Evolutionary conservation across 2,113 vertebrate species (phyloP).

Genomic region (Ciconia boyciana): DNA sequence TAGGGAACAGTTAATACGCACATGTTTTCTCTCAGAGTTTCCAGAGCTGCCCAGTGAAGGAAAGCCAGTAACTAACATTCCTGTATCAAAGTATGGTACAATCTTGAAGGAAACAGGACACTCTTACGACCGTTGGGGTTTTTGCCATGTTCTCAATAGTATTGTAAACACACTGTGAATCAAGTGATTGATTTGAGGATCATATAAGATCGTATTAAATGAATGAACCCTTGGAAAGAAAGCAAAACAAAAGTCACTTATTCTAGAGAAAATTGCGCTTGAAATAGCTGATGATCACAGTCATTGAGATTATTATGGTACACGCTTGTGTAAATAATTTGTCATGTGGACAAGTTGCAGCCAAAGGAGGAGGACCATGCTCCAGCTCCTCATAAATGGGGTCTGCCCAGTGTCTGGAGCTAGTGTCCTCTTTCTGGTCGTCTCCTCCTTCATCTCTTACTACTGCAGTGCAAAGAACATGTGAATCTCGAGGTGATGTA

Average conservation of each 20-base stretch:
- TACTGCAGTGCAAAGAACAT: fast-evolving
- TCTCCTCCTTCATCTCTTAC: background rate
- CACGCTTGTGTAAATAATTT: background rate
- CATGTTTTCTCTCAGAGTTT: background rate
- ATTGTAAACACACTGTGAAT: background rate
- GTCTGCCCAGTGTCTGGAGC: background rate
- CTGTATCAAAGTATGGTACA: background rate
- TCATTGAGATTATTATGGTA: background rate
- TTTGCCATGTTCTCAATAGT: background rate
- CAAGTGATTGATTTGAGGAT: background rate
- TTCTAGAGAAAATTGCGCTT: background rate
- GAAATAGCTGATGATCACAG: background rate
- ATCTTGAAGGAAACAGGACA: background rate
- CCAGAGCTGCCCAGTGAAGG: background rate
- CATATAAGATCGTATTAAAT: fast-evolving
- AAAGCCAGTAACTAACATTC: background rate
- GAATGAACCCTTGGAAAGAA: background rate
- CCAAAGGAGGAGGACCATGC: background rate
- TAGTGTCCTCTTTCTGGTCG: background rate
- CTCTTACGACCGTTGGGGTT: background rate
- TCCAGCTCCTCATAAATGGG: background rate
- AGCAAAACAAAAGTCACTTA: background rate
- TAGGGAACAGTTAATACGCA: background rate
- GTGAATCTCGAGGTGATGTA: fast-evolving
- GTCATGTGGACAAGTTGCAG: background rate